A percentile compares a stretch with the other conserved stretches of the same genome.
These are phyloP conservation scores for Bostrychus sinensis DNA, from an alignment of 2,113 vertebrate genomes.

Conservation along the genomic window DNA sequence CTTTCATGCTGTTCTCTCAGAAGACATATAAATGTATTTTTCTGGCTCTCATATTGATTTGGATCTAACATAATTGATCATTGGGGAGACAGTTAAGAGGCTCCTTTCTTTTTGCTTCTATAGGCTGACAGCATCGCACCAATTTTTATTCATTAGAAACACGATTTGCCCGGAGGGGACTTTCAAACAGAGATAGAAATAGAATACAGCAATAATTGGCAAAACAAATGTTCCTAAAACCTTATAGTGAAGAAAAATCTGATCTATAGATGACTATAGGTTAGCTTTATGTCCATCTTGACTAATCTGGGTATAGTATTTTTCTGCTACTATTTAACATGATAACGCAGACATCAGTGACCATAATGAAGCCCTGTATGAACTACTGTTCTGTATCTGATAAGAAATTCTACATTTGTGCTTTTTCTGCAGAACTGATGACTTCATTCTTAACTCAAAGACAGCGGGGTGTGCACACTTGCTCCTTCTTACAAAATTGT, in stretches of 20 bases:
- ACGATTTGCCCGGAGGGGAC: constrained; percentile 21
- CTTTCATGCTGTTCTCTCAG: constrained; percentile 27
- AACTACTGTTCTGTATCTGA: no score
- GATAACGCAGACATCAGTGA: no score
- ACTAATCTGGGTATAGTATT: background rate
- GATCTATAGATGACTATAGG: background rate
- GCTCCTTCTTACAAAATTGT: no score
- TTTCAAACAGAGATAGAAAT: constrained; percentile 15
- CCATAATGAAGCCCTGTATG: no score
- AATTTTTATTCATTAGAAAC: constrained; percentile 42
- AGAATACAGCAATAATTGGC: constrained; percentile 21
- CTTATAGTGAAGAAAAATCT: constrained; percentile 8
- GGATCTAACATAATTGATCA: constrained; percentile 58
- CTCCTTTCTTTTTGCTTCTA: constrained; percentile 38
- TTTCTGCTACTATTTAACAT: constrained; percentile 3
- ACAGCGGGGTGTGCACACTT: no score
- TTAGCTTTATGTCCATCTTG: background rate
- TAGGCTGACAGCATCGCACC: constrained; percentile 11
- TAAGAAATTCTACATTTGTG: no score
- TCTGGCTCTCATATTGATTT: constrained; percentile 57
- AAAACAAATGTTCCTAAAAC: constrained; percentile 11
- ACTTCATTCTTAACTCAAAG: no score
- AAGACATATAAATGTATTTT: constrained; percentile 48
- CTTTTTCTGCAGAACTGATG: no score
- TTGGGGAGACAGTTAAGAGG: constrained; percentile 50